These are phyloP conservation scores for Autographa pulchrina DNA, from an alignment of 2,888 invertebrate species.

Conservation along the genomic window DNA sequence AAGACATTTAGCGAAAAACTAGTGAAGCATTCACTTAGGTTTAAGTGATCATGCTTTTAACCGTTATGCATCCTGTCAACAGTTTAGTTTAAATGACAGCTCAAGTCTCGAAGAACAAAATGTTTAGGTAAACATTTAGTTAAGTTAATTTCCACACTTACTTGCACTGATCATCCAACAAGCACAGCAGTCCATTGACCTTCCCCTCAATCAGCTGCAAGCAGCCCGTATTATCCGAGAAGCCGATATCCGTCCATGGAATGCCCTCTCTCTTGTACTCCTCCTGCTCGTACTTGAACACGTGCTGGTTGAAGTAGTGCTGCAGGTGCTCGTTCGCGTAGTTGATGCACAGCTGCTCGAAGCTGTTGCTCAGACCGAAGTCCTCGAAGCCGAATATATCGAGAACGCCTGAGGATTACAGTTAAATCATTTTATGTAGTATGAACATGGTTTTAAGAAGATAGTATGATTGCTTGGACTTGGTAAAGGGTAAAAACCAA, in stretches of 20 bases:
- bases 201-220: conserved; percentile 97
- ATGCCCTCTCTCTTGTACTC: conserved; percentile 98
- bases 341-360: conserved; percentile 99
- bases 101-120: no score
- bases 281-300: conserved; percentile 99
- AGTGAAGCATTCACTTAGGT: no score
- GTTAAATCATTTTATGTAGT: background rate
- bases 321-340: conserved; percentile 99
- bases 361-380: conserved; percentile 96
- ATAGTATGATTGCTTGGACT: background rate
- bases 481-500: conserved; percentile 3
- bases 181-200: conserved; percentile 96
- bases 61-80: no score
- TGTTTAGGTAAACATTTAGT: no score
- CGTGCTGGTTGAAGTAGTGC: conserved; percentile 99
- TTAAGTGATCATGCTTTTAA: no score
- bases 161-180: conserved; percentile 99
- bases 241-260: conserved; percentile 98
- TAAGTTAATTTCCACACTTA: no score
- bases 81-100: no score
- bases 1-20: no score
- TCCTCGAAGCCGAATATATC: conserved; percentile 99
- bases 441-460: background rate
- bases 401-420: conserved; percentile 91
- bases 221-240: conserved; percentile 98